Percentiles rank a stretch among this genome's conserved stretches.
Conservation (phyloP, 2,888 invertebrate species). For the Cephalotes varians region DNA sequence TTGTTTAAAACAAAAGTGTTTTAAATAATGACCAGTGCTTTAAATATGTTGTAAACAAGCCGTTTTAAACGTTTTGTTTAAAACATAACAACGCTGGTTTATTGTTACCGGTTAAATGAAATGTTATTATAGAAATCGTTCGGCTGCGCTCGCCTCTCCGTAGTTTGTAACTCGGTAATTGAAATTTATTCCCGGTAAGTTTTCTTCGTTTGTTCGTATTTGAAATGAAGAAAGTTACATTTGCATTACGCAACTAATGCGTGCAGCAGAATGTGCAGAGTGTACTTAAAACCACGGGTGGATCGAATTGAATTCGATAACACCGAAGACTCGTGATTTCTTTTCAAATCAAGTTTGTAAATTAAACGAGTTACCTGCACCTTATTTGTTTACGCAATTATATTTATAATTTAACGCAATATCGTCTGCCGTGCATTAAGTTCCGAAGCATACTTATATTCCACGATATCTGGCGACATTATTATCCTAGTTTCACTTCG, state of each 20-base stretch:
- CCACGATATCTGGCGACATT: not conserved
- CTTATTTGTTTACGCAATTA: slow-evolving; percentile 6
- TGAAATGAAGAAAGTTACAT: not conserved
- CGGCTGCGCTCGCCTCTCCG: not conserved
- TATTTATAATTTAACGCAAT: not conserved
- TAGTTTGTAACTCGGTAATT: slow-evolving; percentile 1
- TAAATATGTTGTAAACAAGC: too few species aligned
- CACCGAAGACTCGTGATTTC: not conserved
- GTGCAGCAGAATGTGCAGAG: not conserved
- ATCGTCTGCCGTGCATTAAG: not conserved
- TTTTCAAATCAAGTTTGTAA: not conserved
- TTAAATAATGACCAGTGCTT: too few species aligned
- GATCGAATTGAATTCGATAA: not conserved
- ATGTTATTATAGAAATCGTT: slow-evolving; percentile 16
- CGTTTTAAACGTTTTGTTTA: too few species aligned
- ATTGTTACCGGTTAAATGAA: not conserved
- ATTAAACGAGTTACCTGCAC: not conserved
- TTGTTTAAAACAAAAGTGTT: too few species aligned
- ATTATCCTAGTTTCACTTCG: not conserved
- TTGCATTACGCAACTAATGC: not conserved
- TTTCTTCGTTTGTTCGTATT: not conserved
- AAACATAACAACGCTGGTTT: not conserved
- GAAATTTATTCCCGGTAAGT: not conserved
- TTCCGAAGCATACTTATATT: not conserved
- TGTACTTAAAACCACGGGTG: not conserved